Conservation (phyloP, 2,797 vertebrate species). For the Chaenodraco wilsoni region DNA sequence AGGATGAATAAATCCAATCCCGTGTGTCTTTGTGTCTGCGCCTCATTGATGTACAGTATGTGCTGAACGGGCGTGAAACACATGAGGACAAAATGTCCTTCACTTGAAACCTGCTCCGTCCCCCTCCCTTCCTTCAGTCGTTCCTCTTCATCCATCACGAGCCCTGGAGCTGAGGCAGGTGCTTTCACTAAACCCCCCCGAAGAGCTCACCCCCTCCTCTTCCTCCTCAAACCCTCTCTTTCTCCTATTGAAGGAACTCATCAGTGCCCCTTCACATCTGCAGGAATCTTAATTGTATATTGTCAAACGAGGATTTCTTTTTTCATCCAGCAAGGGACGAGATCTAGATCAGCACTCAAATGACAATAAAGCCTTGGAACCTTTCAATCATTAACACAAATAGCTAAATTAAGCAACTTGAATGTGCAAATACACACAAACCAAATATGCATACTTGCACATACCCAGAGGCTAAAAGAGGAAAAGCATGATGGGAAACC, state of each 20-base stretch:
- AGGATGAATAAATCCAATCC: slow-evolving; percentile 38
- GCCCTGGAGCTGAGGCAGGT: slow-evolving; percentile 65
- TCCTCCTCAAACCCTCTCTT: slow-evolving; percentile 30
- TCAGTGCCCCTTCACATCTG: slow-evolving; percentile 68
- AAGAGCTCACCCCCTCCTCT: slow-evolving; percentile 34
- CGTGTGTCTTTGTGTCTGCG: slow-evolving; percentile 21
- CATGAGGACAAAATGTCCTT: slow-evolving; percentile 68
- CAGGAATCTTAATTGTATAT: slow-evolving; percentile 71
- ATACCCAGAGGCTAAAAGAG: slow-evolving; percentile 5
- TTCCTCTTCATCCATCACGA: slow-evolving; percentile 71
- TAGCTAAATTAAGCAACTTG: background rate
- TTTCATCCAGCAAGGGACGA: slow-evolving; percentile 29
- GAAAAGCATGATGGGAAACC: slow-evolving; percentile 5
- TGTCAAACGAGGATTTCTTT: slow-evolving; percentile 55
- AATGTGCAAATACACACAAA: background rate
- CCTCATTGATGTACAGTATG: slow-evolving; percentile 20
- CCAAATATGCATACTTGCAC: background rate
- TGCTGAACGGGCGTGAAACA: slow-evolving; percentile 22
- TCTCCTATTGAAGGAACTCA: slow-evolving; percentile 55
- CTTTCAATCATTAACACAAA: background rate
- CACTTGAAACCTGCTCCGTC: slow-evolving; percentile 31
- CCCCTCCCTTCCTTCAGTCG: slow-evolving; percentile 44
- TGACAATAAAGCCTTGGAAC: too few species aligned
- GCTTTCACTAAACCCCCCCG: slow-evolving; percentile 65
- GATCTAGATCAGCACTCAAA: slow-evolving; percentile 41